Base-by-base conservation (phyloP, 2,113 vertebrate genomes). In the Salvelinus sp. region DNA sequence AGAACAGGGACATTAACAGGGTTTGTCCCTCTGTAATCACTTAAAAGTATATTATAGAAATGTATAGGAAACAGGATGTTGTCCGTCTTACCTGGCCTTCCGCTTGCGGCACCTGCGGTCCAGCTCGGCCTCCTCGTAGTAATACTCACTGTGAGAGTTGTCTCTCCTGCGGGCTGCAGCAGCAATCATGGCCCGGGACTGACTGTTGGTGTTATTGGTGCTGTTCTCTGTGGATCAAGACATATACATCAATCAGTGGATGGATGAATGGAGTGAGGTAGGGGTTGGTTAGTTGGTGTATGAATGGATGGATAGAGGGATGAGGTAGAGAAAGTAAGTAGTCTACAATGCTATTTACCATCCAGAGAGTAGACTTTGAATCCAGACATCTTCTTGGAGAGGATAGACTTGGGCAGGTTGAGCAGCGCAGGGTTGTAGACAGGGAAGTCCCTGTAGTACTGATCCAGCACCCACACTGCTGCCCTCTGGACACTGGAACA, bases 311-410 rank as follows among this genome's bases (percentile, higher is more conserved):
- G 38, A 38, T 38, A 9, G 38, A 9, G 38, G 9, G 9, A 44
- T 60, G 4, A 63, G 0, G 18, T 27, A 33, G 2, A 10, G 14
- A 48, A 44, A 44, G 38, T 44, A 44, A 44, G 38, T 44, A 44
- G 38, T 12, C 9, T n/a, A 38, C 3, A n/a, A n/a, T 44, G 78
- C 76, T 66, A 25, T 28, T 89, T 87, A 99, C 97, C 97, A 80
- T 99, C 97, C 62, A 99, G 93, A 33, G 96, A 97, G 90, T 99
- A 99, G 81, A 99, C 96, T 76, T 99, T 99, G 87, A 99, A 99
- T 30, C 96, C 97, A 3, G 96, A 97, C 95, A 96, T 97, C 90
- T 99, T 98, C 93, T 98, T 98, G 88, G 95, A 95, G 60, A 98
- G 94, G 90, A 98, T 96, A 76, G 97, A 97, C 87, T 98, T 99